Conservation (phyloP, 2,113 vertebrate genomes). For the Psittacus erithacus region DNA sequence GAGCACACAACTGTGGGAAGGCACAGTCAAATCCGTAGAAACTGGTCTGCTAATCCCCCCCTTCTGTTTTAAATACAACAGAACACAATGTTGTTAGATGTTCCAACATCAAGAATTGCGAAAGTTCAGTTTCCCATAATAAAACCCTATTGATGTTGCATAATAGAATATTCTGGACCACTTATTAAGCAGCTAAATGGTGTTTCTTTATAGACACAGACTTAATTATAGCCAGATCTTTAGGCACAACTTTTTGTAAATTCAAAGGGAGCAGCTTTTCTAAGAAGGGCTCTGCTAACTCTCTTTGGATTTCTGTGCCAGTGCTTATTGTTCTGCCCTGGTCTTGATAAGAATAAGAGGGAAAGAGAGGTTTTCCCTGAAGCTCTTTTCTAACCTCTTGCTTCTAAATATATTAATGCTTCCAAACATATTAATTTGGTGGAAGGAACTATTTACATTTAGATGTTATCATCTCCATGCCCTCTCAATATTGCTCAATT, state of each 20-base stretch:
- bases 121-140: slow-evolving; percentile 37
- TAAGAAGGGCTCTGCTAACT: neutral
- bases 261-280: neutral
- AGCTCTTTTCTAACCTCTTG: neutral
- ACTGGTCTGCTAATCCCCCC: neutral
- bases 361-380: neutral
- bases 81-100: neutral
- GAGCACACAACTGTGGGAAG: slow-evolving; percentile 26
- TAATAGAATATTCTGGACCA: neutral
- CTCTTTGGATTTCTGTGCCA: neutral
- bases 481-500: neutral
- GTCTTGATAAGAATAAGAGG: neutral
- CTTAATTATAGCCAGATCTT: slow-evolving; percentile 46
- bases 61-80: slow-evolving; percentile 16
- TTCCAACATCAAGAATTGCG: slow-evolving; percentile 2
- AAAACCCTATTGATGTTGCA: slow-evolving; percentile 3
- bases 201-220: slow-evolving; percentile 21
- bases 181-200: slow-evolving; percentile 5
- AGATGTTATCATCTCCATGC: neutral
- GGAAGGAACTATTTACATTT: neutral
- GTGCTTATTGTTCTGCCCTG: neutral
- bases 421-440: neutral
- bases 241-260: neutral
- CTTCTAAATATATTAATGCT: neutral
- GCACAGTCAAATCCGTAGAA: slow-evolving; percentile 8